Conservation (phyloP, 2,888 invertebrate species). For the Strigamia crassipes region DNA sequence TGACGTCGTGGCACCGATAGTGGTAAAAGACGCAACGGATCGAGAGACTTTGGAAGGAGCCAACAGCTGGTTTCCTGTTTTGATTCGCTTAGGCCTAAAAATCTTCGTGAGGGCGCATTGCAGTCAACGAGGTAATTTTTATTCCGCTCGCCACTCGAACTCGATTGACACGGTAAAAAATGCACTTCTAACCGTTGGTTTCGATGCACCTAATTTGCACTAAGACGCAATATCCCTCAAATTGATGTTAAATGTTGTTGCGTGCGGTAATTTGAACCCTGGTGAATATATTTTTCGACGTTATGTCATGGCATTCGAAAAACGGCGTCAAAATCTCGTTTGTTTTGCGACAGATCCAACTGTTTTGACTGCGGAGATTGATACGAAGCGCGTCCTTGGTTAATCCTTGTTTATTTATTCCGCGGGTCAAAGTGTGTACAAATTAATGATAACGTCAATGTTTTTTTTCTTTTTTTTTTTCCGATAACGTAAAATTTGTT, state of each 20-base stretch:
- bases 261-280: not conserved
- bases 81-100: conserved; percentile 12
- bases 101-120: conserved; percentile 17
- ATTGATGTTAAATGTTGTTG: not conserved
- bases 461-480: not conserved
- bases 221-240: not conserved
- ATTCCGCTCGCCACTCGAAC: not conserved
- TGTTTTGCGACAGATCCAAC: not conserved
- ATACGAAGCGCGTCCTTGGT: not conserved
- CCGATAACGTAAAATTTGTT: not conserved
- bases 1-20: conserved; percentile 14
- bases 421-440: not conserved
- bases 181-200: not conserved
- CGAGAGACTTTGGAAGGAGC: not conserved
- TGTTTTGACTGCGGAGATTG: not conserved
- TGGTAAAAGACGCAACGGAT: not conserved
- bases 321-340: no score
- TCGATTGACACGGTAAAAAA: not conserved
- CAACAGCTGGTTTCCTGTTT: conserved; percentile 26
- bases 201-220: not conserved
- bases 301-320: not conserved
- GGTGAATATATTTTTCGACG: not conserved
- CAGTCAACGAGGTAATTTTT: not conserved
- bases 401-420: not conserved
- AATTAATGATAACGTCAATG: not conserved